These are phyloP conservation scores for Macroglossus sobrinus DNA, from an alignment of 2,113 vertebrate genomes.

Conservation along the genomic window DNA sequence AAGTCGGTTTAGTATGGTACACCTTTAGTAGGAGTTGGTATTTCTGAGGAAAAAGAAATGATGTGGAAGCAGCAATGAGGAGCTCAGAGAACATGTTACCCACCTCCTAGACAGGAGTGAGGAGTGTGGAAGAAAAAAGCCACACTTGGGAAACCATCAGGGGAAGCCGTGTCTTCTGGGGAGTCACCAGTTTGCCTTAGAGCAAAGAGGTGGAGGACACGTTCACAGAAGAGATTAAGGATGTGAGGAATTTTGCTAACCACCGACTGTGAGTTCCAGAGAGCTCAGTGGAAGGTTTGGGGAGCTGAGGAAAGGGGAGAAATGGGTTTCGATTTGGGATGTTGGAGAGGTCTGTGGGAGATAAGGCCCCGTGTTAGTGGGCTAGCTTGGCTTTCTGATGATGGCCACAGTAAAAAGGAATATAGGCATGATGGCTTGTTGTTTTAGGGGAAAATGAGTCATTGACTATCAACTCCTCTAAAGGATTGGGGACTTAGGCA, in stretches of 20 bases:
- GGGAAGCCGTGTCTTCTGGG: background rate
- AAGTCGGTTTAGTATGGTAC: background rate
- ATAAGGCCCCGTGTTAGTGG: background rate
- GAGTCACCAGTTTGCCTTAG: background rate
- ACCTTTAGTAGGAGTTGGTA: background rate
- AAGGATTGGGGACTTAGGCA: background rate
- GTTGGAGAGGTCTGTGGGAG: background rate
- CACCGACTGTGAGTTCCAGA: background rate
- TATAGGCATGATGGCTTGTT: background rate
- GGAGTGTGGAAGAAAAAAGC: background rate
- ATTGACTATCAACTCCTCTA: no score
- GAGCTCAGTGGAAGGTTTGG: background rate
- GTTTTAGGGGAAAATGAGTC: background rate
- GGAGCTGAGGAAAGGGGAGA: background rate
- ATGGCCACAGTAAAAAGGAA: no score
- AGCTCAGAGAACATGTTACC: background rate
- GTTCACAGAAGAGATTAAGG: background rate
- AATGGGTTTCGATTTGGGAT: background rate
- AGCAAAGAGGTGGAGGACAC: background rate
- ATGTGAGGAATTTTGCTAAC: background rate
- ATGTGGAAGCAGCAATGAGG: background rate
- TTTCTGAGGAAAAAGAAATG: background rate
- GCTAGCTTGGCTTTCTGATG: background rate
- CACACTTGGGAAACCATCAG: background rate
- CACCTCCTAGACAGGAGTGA: background rate